Base-by-base conservation (phyloP, 2,888 invertebrate genomes). In the Platynereis dumerilii region DNA sequence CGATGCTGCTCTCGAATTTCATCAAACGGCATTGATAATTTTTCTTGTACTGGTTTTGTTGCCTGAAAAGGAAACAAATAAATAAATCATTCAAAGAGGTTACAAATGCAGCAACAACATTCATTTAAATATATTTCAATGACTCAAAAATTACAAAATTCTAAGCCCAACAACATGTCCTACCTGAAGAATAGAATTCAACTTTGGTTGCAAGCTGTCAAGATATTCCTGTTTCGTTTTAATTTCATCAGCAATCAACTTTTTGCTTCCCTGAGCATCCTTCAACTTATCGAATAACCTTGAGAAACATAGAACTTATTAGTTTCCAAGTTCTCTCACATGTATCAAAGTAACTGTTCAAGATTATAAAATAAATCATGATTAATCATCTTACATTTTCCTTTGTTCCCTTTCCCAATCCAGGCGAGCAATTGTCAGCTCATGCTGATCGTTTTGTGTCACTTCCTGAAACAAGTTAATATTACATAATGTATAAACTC, bases 401-500 rank as follows among this genome's bases (percentile, higher is more conserved):
- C 97, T 88, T 81, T 96, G 93, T 22, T 90, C 90, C 59, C 96
- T 85, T 83, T 97, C 97, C 91, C 94, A 95, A 80, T 96, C 94
- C 39, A 97, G 85, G 68, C 94, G 89, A 27, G 94, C 92, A 68
- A 96, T 84, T 78, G 92, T 91, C 68, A 91, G 86, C 76, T 91
- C 91, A 85, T 97, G 96, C 48, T 88, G 87, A 84, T 92, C 89
- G 56, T 84, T 85, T 75, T 88, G 87, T 1, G 92, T 92, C 29
- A 88, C 76, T 65, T 90, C 89, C 91, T 91, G 48, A 7, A 56
- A 57, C 5, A 28, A 48, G 17, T 48, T 10, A 48, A 48, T 12
- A 5, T 48, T 7, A 48, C 42, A 42, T 42, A 12, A 17, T 12
- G 17, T 42, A 42, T 17, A 42, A 52, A 15, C 10, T 12, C 20